Conservation (phyloP, 92 coral and sea anemone genomes). For the Phenganax subtilis region DNA sequence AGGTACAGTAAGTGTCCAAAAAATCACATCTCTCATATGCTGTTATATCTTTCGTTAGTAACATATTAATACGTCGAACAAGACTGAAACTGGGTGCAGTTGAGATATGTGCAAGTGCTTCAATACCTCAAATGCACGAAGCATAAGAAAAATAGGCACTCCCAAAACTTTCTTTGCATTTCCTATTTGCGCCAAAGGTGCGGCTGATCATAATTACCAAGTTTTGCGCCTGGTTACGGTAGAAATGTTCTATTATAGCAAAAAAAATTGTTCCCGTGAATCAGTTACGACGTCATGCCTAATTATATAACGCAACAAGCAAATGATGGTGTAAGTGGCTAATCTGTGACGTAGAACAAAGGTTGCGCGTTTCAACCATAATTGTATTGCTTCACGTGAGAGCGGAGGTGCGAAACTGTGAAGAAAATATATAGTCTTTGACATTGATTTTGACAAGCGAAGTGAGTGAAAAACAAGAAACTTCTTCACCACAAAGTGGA, state of each 20-base stretch:
- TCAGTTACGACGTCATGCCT: neutral
- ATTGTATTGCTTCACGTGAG: slow-evolving; percentile 12
- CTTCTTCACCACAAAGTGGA: neutral
- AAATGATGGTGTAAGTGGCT: neutral
- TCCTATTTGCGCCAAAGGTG: too few relatives aligned
- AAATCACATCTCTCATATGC: neutral
- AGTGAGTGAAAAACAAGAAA: neutral
- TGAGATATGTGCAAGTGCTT: too few relatives aligned
- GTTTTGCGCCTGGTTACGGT: too few relatives aligned
- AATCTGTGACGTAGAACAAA: slow-evolving; percentile 5
- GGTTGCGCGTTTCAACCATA: slow-evolving; percentile 3
- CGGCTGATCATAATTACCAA: too few relatives aligned
- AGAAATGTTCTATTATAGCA: too few relatives aligned
- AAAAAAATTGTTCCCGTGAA: too few relatives aligned
- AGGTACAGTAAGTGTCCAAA: slow-evolving; percentile 45
- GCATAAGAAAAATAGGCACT: too few relatives aligned
- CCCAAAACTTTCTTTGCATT: too few relatives aligned
- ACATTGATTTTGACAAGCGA: neutral
- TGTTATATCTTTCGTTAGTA: too few relatives aligned
- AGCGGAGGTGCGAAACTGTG: neutral
- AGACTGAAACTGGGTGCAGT: too few relatives aligned
- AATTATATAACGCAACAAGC: slow-evolving; percentile 9
- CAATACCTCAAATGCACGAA: too few relatives aligned
- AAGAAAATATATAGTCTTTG: neutral
- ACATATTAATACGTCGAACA: too few relatives aligned